Evolutionary conservation across 2,113 vertebrate species (phyloP).

Genomic region (Crotalus tigris): DNA sequence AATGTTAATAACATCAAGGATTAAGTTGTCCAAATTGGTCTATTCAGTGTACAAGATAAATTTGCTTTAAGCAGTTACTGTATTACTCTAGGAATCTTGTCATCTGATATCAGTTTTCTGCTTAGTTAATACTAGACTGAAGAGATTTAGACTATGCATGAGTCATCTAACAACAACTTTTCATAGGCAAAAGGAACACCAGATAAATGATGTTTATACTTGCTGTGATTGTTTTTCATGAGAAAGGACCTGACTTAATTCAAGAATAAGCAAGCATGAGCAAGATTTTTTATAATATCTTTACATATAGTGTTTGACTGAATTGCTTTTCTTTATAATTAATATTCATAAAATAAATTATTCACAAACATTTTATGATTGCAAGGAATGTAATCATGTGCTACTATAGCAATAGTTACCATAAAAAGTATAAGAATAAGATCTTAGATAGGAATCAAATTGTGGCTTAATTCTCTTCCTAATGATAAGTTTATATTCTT

Average conservation of each 20-base stretch:
- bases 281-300: background rate
- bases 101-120: background rate
- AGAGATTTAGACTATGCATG: background rate
- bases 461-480: background rate
- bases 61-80: background rate
- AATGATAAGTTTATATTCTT: background rate
- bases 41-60: background rate
- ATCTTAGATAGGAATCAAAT: background rate
- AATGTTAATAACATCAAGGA: background rate
- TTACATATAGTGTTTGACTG: background rate
- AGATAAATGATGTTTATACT: background rate
- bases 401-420: background rate
- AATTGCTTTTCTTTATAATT: background rate
- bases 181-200: background rate
- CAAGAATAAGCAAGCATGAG: background rate
- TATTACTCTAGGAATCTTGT: background rate
- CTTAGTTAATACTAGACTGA: conserved; percentile 2
- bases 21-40: background rate
- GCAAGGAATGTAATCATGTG: background rate
- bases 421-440: background rate
- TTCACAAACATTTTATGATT: background rate
- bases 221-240: background rate
- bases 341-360: background rate
- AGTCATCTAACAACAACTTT: background rate
- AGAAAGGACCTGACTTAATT: background rate